Evolutionary conservation across 2,888 invertebrate genomes (phyloP).

Genomic region (Phasia obesa): DNA sequence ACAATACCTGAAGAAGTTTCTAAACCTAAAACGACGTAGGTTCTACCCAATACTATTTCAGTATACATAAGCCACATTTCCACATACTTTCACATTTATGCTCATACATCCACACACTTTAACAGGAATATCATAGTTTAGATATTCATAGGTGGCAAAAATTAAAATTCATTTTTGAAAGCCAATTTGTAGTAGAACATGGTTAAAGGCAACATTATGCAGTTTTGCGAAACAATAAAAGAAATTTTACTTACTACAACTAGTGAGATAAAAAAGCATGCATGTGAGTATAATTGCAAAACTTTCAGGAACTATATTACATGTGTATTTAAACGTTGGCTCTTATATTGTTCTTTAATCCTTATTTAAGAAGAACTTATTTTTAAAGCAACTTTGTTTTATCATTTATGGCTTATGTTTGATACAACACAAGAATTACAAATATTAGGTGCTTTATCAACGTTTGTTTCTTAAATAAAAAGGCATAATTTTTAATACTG

Average conservation of each 20-base stretch:
- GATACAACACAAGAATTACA: not conserved
- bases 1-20: conserved; percentile 40
- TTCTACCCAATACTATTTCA: conserved; percentile 16
- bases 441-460: no score
- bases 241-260: conserved; percentile 29
- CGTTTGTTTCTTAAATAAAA: no score
- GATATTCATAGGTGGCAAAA: conserved; percentile 38
- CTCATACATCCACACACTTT: not conserved
- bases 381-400: not conserved
- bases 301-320: no score
- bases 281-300: not conserved
- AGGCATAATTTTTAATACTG: no score
- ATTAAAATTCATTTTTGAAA: conserved; percentile 20
- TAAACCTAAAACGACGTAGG: conserved; percentile 28
- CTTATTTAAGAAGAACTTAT: not conserved
- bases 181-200: conserved; percentile 21
- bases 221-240: conserved; percentile 7
- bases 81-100: conserved; percentile 18
- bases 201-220: conserved; percentile 10
- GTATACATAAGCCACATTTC: conserved; percentile 13
- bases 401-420: not conserved
- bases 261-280: not conserved
- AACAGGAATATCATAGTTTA: conserved; percentile 15
- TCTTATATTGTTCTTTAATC: conserved; percentile 16
- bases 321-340: not conserved